Evolutionary conservation across 2,113 vertebrate genomes (phyloP).

Genomic region (Pseudorhombus dupliciocellatus): DNA sequence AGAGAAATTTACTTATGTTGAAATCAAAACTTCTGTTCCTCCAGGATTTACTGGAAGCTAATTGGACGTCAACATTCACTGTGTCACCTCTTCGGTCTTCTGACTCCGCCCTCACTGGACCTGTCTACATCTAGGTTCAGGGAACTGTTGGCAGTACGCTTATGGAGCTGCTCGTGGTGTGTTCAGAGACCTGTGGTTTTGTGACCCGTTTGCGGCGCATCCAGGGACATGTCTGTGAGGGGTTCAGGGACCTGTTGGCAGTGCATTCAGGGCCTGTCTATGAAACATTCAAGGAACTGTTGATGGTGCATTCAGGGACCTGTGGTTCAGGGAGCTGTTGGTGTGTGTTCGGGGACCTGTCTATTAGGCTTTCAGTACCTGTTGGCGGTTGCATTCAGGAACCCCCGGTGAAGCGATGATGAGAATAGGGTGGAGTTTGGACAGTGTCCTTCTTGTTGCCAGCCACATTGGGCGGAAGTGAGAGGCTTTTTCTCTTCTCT

Average conservation of each 20-base stretch:
- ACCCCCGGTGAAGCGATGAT: constrained; percentile 14
- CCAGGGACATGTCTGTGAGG: too few relatives aligned
- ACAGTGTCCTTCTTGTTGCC: constrained; percentile 38
- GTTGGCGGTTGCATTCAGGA: constrained; percentile 15
- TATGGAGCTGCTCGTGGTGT: too few relatives aligned
- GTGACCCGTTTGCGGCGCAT: not conserved
- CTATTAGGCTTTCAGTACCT: not conserved
- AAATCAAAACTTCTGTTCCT: not conserved
- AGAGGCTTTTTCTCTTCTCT: constrained; percentile 4
- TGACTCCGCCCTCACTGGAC: too few relatives aligned
- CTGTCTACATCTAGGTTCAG: too few relatives aligned
- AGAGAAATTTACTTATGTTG: too few relatives aligned
- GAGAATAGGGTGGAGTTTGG: constrained; percentile 32
- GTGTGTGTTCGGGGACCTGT: too few relatives aligned
- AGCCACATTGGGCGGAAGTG: constrained; percentile 6
- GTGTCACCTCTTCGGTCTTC: constrained; percentile 11
- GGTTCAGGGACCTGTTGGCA: too few relatives aligned
- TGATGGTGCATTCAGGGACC: not conserved
- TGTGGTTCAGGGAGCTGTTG: too few relatives aligned
- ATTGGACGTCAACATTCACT: constrained; percentile 52
- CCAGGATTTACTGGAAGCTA: constrained; percentile 13
- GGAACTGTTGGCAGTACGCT: too few relatives aligned
- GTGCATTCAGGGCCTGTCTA: too few relatives aligned
- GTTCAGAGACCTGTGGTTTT: too few relatives aligned
- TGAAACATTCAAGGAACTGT: constrained; percentile 12